Evolutionary conservation across 1,140 invertebrate genomes (phyloP), one percentile per base, ranked within the genome.

Genomic region (Trichonephila clavipes): DNA sequence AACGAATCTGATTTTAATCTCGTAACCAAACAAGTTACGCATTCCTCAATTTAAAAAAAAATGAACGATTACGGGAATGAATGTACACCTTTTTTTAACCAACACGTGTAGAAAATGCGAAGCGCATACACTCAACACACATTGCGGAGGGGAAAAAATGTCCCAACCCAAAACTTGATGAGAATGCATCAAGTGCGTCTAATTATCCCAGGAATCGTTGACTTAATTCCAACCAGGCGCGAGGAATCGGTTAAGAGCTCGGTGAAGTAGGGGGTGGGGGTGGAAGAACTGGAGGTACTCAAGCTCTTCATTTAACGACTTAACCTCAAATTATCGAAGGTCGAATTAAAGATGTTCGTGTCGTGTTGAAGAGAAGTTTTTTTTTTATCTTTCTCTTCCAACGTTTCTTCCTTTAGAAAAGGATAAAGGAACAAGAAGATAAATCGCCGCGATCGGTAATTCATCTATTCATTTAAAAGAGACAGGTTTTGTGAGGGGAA

Each of bases 271-370:
- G 16, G 19, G 19, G 19, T 7, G n/a, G 12, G 40, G 44, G 21
- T 21, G n/a, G 58, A 2, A 85, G 12, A 58, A 85, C 21, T 51
- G 21, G 12, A 77, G 28, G 72, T 61, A 88, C 86, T 85, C 86
- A 59, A 72, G 64, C 64, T 87, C 85, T 64, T 87, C 85, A 87
- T 87, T 87, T 77, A 89, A 77, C 21, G 88, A 89, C 64, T 89
- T 89, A 89, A 89, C 88, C 88, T 89, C 88, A 77, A 40, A 89
- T 89, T 72, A 72, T 77, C 58, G 88, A 51, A 89, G 88, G 88
- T 89, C 88, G 88, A 89, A 77, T 89, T 89, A 89, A 89, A 89
- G 88, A 89, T 89, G 88, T 89, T 89, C 61, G 85, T 64, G 85
- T 87, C 85, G 85, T 62, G 72, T 77, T 62, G 24, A 21, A 62